Conservation (phyloP, 2,888 invertebrate genomes). For the Pachydiplax longipennis region DNA sequence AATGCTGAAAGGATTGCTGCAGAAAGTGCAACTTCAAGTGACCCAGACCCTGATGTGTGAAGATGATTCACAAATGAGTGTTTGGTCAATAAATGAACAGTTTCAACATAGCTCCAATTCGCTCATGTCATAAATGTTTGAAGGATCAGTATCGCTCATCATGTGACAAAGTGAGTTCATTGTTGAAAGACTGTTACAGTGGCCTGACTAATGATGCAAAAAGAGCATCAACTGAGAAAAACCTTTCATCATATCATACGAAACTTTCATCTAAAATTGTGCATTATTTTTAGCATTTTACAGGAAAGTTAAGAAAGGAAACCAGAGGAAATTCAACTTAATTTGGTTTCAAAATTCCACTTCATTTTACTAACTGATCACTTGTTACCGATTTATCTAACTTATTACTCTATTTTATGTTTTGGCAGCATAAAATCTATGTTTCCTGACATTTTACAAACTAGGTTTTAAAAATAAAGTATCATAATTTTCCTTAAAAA, state of each 20-base stretch:
- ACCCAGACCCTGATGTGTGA: constrained; percentile 18
- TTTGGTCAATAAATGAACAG: neutral
- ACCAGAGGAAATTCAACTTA: neutral
- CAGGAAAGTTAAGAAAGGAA: neutral
- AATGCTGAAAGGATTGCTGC: neutral
- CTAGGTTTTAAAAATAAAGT: too few species aligned
- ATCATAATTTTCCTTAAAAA: too few species aligned
- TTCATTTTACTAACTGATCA: too few species aligned
- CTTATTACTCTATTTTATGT: too few species aligned
- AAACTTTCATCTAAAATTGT: neutral
- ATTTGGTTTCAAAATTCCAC: too few species aligned
- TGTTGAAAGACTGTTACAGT: neutral
- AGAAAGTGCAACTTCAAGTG: neutral
- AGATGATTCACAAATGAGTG: neutral
- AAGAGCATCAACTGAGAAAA: neutral
- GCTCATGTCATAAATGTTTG: neutral
- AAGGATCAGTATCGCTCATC: neutral
- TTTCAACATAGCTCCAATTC: neutral
- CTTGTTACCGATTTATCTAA: too few species aligned
- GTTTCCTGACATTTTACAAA: too few species aligned
- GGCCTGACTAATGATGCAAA: neutral
- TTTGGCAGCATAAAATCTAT: too few species aligned
- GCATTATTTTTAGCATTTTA: neutral
- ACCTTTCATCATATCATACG: neutral
- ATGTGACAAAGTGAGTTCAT: neutral